Conservation (phyloP, 2,797 vertebrate species). For the Rousettus madagascariensis region DNA sequence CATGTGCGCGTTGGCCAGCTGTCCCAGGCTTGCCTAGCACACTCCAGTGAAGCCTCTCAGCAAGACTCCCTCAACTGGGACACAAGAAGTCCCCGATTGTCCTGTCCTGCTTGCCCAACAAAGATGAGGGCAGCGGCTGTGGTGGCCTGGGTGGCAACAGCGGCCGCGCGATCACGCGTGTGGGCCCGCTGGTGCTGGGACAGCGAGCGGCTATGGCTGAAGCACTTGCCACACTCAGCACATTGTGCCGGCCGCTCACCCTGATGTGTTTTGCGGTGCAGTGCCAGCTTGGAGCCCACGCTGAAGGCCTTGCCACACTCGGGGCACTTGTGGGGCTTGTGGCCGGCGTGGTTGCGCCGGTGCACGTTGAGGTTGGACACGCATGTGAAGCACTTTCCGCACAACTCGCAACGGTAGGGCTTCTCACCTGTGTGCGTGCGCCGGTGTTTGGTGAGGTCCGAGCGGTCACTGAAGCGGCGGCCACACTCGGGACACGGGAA, state of each 20-base stretch:
- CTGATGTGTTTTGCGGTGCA: conserved; percentile 57
- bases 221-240: conserved; percentile 60
- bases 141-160: background rate
- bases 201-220: conserved; percentile 60
- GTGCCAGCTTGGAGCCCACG: conserved; percentile 61
- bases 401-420: conserved; percentile 57
- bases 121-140: background rate
- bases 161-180: background rate
- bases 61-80: background rate
- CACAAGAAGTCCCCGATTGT: background rate
- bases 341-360: conserved; percentile 41
- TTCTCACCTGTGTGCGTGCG: conserved; percentile 60
- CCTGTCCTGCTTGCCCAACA: background rate
- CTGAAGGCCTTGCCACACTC: conserved; percentile 70
- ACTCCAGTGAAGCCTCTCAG: background rate
- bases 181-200: conserved; percentile 70
- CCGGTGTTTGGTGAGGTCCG: conserved; percentile 62
- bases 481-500: conserved; percentile 85
- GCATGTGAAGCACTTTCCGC: conserved; percentile 48
- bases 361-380: conserved; percentile 67
- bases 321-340: conserved; percentile 60
- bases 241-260: conserved; percentile 23
- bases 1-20: background rate
- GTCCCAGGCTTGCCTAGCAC: background rate
- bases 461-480: conserved; percentile 65